Evolutionary conservation across 2,797 vertebrate species (phyloP), one percentile per base, ranked within the genome.

Genomic region (Perodicticus potto): DNA sequence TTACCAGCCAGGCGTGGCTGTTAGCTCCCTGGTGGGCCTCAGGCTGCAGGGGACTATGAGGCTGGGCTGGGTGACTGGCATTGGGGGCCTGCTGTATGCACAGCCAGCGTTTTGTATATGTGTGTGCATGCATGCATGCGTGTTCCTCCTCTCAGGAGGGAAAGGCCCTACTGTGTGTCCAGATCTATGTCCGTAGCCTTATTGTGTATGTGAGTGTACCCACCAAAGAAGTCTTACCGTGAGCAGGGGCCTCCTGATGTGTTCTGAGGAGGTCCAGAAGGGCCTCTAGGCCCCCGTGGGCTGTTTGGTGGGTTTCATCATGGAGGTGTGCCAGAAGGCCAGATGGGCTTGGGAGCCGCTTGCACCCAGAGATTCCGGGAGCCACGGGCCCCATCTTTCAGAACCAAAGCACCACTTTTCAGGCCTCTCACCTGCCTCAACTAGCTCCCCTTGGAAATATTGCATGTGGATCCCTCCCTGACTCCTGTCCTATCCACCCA

Each of bases 201-300:
- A 40, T 72, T 55, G 19, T 61, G 73, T 8, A 9, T 61, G 8
- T 22, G 4, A 4, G 23, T 19, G 40, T 55, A 25, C 63, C 29
- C 0, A 11, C n/a, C 63, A 5, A 13, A 70, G 2, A 69, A 77
- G 70, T 10, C 13, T 10, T 13, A 69, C 17, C 5, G 6, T 45
- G 74, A 49, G 3, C 37, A 9, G 63, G 37, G 59, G 32, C 76
- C 19, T 43, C 37, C 11, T 5, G 11, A 37, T 14, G 53, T 34
- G 69, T 69, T 76, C 63, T 43, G 27, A 63, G 69, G 43, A 53
- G 81, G 63, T 34, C 70, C 29, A 23, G 34, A 23, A 34, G 25
- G 10, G 11, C n/a, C 29, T 9, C 49, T 69, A 5, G 3, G 13
- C 9, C 11, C 11, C 11, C 12, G 3, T 1, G 53, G 12, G 49